Percentiles rank a stretch among this genome's conserved stretches.
These are phyloP conservation scores for Pollicipes pollicipes DNA, from an alignment of 1,140 invertebrate genomes.

Conservation along the genomic window DNA sequence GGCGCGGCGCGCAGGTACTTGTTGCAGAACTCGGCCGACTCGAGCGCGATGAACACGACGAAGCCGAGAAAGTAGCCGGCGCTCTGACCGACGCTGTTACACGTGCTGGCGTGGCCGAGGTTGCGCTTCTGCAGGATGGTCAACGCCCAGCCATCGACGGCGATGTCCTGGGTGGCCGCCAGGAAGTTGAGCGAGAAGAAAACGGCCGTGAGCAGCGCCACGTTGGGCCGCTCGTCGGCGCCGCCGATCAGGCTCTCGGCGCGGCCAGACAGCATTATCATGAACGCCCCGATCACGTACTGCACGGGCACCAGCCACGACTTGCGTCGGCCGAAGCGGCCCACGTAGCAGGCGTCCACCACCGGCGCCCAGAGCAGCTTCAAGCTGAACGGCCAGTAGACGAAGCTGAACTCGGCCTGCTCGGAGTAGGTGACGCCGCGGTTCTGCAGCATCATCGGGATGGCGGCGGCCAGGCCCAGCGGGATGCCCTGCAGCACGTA, in stretches of 20 bases:
- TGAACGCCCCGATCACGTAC: constrained; percentile 50
- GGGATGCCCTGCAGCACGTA: constrained; percentile 94
- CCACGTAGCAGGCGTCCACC: constrained; percentile 76
- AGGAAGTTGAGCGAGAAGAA: constrained; percentile 90
- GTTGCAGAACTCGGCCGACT: constrained; percentile 92
- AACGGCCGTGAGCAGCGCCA: constrained; percentile 56
- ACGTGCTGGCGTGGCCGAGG: constrained; percentile 97
- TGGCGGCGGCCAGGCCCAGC: constrained; percentile 71
- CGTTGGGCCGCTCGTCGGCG: constrained; percentile 43
- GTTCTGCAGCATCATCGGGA: constrained; percentile 90
- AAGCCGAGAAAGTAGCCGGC: constrained; percentile 95
- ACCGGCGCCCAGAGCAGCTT: constrained; percentile 97
- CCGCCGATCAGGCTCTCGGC: constrained; percentile 55
- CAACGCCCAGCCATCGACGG: constrained; percentile 97
- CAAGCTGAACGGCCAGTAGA: constrained; percentile 92
- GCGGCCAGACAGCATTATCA: constrained; percentile 59
- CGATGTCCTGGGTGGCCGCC: constrained; percentile 97
- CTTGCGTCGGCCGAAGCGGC: constrained; percentile 75
- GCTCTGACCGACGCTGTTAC: constrained; percentile 96
- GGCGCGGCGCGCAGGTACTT: constrained; percentile 55
- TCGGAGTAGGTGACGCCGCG: constrained; percentile 73
- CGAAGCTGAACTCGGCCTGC: constrained; percentile 94
- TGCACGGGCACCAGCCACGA: constrained; percentile 93
- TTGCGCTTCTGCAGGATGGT: constrained; percentile 84
- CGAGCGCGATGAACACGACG: constrained; percentile 90